Evolutionary conservation across 2,113 vertebrate genomes (phyloP), one percentile per base, ranked within the genome.

Genomic region (Meles meles): DNA sequence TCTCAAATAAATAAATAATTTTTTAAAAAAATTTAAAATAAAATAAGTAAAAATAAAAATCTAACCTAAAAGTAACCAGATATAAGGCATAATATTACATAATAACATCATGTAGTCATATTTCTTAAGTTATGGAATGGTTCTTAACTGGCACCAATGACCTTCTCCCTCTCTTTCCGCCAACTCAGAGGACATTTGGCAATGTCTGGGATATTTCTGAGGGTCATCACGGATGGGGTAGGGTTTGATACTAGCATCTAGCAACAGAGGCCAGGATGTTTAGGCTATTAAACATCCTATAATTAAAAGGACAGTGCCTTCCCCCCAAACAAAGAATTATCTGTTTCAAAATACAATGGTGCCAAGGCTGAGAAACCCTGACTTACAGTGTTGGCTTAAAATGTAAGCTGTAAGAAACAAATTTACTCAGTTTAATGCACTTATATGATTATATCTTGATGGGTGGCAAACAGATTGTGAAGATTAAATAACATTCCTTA

Each of bases 401-500:
- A 97, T 89, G 44, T 69, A 98, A 98, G 18, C 15, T 4, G 6
- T 97, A 98, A 98, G 97, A 97, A 49, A 0, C 39, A 98, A 98
- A 97, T 97, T 95, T 76, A 94, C 29, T 97, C 97, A 93, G 93
- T 98, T 96, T 91, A 97, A 94, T 97, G n/a, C 47, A 95, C 96
- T 97, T 97, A 94, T 97, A 49, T 92, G 87, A 94, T 88, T 96
- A 69, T 69, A 94, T 94, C 42, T 13, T 93, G 59, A 63, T 96
- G 67, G 87, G 91, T 93, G 89, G 92, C 87, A 97, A 98, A 97
- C 42, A 95, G 96, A 98, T 96, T 96, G 25, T 89, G 67, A 92
- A 98, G 82, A 98, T 98, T 98, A 98, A 98, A 97, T 97, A 97
- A 91, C 17, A 93, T 83, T 86, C 23, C 96, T 97, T 96, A 96